Conservation (phyloP, 2,888 invertebrate species). For the Polietes domitor region DNA sequence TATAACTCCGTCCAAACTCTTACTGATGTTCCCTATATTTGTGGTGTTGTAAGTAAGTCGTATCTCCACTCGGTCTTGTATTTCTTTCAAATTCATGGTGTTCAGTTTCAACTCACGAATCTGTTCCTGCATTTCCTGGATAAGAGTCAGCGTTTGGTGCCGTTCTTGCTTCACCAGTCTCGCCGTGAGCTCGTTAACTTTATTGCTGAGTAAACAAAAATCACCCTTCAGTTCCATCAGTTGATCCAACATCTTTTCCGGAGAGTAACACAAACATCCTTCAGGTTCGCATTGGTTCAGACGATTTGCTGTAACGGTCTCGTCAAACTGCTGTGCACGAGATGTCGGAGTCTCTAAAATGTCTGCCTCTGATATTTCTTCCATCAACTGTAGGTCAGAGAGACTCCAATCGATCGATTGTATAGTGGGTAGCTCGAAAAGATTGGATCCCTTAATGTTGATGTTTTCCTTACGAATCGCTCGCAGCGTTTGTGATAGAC, state of each 20-base stretch:
- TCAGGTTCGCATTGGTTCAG: conserved; percentile 67
- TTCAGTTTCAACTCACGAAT: conserved; percentile 70
- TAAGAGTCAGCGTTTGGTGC: conserved; percentile 68
- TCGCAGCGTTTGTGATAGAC: conserved; percentile 69
- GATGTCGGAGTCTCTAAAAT: conserved; percentile 1
- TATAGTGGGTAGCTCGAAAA: conserved; percentile 53
- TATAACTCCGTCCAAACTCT: conserved; percentile 80
- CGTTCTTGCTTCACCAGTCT: conserved; percentile 73
- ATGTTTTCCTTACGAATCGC: conserved; percentile 66
- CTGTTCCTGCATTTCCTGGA: conserved; percentile 70
- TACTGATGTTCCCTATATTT: conserved; percentile 66
- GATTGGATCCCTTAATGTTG: conserved; percentile 46
- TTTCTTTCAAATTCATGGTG: conserved; percentile 66
- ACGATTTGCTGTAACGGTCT: background rate
- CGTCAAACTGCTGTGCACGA: background rate
- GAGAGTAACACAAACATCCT: conserved; percentile 72
- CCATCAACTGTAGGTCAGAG: conserved; percentile 51
- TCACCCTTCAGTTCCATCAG: conserved; percentile 74
- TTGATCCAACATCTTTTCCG: conserved; percentile 74
- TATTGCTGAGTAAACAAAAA: conserved; percentile 74
- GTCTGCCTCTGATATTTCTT: conserved; percentile 43
- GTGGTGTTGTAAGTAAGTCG: conserved; percentile 53
- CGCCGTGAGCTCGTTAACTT: conserved; percentile 74
- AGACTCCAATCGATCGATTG: conserved; percentile 51
- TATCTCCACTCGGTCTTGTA: conserved; percentile 52